Evolutionary conservation across 2,888 invertebrate species (phyloP).

Genomic region (Scrobipalpa costella): DNA sequence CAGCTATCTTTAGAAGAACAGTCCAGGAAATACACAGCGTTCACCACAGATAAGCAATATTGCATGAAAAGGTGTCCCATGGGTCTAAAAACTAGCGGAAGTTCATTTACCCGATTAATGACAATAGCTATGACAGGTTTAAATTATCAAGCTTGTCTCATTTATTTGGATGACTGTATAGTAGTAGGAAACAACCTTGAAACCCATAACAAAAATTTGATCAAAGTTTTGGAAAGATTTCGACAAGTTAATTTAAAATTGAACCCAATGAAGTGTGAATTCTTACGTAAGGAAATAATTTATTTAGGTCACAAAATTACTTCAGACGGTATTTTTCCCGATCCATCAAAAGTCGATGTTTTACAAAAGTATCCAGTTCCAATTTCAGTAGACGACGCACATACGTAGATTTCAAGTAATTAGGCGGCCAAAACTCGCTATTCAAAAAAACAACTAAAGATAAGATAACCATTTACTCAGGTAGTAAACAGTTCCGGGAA

Average conservation of each 20-base stretch:
- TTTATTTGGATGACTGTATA: slow-evolving; percentile 2
- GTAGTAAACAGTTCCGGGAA: too few relatives aligned
- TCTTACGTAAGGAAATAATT: slow-evolving; percentile 1
- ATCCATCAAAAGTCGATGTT: not conserved
- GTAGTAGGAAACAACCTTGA: not conserved
- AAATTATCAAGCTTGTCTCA: not conserved
- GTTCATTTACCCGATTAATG: not conserved
- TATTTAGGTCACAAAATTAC: not conserved
- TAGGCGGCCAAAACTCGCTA: too few relatives aligned
- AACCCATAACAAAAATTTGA: slow-evolving; percentile 7
- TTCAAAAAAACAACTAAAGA: too few relatives aligned
- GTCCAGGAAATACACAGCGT: not conserved
- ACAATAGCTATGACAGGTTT: slow-evolving; percentile 1
- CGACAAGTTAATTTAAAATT: not conserved
- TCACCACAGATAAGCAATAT: slow-evolving; percentile 6
- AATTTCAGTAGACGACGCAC: not conserved
- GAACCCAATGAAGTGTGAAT: slow-evolving; percentile 7
- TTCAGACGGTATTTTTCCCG: slow-evolving; percentile 5
- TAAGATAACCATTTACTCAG: too few relatives aligned
- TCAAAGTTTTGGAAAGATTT: not conserved
- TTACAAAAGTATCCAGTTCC: slow-evolving; percentile 1
- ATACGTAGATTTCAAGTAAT: too few relatives aligned
- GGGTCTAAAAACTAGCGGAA: not conserved
- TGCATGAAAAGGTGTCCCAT: slow-evolving; percentile 2
- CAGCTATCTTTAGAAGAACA: not conserved